Base-by-base conservation (phyloP, 2,113 vertebrate genomes). In the Protobothrops flavoviridis region DNA sequence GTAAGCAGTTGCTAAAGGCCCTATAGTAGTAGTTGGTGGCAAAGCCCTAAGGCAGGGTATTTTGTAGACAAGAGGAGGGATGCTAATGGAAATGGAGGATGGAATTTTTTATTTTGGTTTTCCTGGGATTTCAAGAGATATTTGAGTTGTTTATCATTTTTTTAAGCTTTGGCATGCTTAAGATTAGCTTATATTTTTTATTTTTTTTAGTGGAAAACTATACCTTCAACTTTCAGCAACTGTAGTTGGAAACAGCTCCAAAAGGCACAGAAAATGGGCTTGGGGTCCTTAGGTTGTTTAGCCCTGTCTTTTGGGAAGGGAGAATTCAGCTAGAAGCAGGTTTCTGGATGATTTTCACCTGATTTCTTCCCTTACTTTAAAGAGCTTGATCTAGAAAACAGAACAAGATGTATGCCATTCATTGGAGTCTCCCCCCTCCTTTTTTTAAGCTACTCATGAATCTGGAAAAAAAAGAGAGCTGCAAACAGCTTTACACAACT, bases 381-480 rank as follows among this genome's bases (percentile, higher is more conserved):
- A 69, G 11, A 69, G 10, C 26, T 61, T 26, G 48, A 26, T 61
- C 59, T 13, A 69, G 61, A 69, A 69, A 69, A 15, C 11, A 69
- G 61, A 69, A n/a, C 61, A 29, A 69, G 29, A 12, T 15, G 29
- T 69, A n/a, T n/a, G 10, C 61, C 61, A 3, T 64, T 64, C 26
- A n/a, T 64, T 64, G 26, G 26, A 64, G 3, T n/a, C 11, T 10
- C 26, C 29, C 24, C 48, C 9, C 48, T 8, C 48, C 13, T 0
- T 64, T 64, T 64, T n/a, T 64, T 9, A 64, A 64, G 61, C 61
- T 64, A n/a, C 61, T n/a, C 4, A 64, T 64, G 61, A 64, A 29
- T 12, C 26, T 11, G 24, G 3, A 0, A 4, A 0, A 5, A 1
- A 1, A 17, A 13, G n/a, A 57, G 2, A 10, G 24, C 23, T 10